Evolutionary conservation across 1,140 invertebrate genomes (phyloP).

Genomic region (Carposina sasakii): DNA sequence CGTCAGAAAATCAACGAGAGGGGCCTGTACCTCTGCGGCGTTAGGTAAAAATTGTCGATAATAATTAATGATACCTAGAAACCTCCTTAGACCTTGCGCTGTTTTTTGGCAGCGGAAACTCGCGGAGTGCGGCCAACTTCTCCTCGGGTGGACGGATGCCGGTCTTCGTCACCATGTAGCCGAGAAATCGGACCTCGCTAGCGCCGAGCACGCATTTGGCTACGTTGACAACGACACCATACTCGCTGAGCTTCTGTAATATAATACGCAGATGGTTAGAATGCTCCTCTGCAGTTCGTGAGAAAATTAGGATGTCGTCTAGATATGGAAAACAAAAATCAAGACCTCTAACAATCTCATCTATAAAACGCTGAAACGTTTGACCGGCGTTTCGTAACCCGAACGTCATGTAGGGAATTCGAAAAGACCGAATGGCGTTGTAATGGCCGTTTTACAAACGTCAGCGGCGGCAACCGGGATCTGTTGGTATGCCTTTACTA

Average conservation of each 20-base stretch:
- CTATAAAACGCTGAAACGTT: constrained; percentile 69
- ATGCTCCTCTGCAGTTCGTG: constrained; percentile 29
- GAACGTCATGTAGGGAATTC: constrained; percentile 17
- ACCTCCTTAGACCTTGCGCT: constrained; percentile 17
- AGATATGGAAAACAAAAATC: constrained; percentile 33
- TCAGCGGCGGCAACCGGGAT: neutral
- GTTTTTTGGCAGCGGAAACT: constrained; percentile 38
- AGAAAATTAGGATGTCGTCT: constrained; percentile 49
- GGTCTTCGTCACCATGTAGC: constrained; percentile 25
- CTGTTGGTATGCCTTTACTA: neutral
- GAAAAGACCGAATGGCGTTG: constrained; percentile 35
- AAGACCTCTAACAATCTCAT: constrained; percentile 42
- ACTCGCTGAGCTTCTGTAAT: constrained; percentile 26
- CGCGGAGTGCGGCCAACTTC: constrained; percentile 24
- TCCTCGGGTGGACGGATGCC: constrained; percentile 30
- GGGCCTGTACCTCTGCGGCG: neutral
- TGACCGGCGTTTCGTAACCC: constrained; percentile 42
- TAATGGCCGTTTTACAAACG: constrained; percentile 15
- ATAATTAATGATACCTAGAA: constrained; percentile 13
- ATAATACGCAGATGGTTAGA: constrained; percentile 22
- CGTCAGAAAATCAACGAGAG: neutral
- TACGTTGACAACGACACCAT: constrained; percentile 36
- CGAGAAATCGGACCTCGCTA: constrained; percentile 26
- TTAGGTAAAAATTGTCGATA: neutral
- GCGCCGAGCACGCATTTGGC: constrained; percentile 30